Conservation (phyloP, 2,113 vertebrate genomes). For the Oostethus manadensis region DNA sequence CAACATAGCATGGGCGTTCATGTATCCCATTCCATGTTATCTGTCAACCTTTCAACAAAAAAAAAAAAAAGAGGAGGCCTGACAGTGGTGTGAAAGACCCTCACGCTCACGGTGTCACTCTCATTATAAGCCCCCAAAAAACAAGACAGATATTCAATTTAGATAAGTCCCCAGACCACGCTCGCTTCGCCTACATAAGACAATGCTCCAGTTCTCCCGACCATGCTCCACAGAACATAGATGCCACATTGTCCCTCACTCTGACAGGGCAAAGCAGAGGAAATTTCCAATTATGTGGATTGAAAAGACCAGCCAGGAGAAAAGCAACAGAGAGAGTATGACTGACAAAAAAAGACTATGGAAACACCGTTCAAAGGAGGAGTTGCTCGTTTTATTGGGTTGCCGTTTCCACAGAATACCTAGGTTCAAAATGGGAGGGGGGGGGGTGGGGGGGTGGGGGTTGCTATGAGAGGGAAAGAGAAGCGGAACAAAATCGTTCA, state of each 20-base stretch:
- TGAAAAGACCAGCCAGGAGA: slow-evolving; percentile 34
- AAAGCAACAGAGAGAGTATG: slow-evolving; percentile 11
- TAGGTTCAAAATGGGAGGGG: not conserved
- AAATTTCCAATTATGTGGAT: slow-evolving; percentile 70
- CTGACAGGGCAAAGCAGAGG: slow-evolving; percentile 56
- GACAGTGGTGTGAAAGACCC: slow-evolving; percentile 62
- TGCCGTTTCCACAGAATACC: not conserved
- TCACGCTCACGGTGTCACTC: slow-evolving; percentile 60
- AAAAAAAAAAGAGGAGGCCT: slow-evolving; percentile 46
- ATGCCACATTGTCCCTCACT: slow-evolving; percentile 63
- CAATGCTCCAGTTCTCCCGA: slow-evolving; percentile 68
- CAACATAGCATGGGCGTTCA: slow-evolving; percentile 59
- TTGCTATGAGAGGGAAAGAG: slow-evolving; percentile 6
- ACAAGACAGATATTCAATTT: slow-evolving; percentile 80
- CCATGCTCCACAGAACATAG: slow-evolving; percentile 70
- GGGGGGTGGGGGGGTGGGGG: not conserved
- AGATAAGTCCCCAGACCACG: slow-evolving; percentile 71
- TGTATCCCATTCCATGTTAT: slow-evolving; percentile 68
- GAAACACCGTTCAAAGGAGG: slow-evolving; percentile 29
- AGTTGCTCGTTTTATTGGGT: slow-evolving; percentile 42
- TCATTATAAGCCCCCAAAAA: slow-evolving; percentile 66
- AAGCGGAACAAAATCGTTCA: too few species aligned
- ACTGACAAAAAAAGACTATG: slow-evolving; percentile 14
- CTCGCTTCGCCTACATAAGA: slow-evolving; percentile 65
- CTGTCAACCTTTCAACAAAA: slow-evolving; percentile 66